These are phyloP conservation scores for Lymantria monacha DNA, from an alignment of 2,888 invertebrate species.

Conservation along the genomic window DNA sequence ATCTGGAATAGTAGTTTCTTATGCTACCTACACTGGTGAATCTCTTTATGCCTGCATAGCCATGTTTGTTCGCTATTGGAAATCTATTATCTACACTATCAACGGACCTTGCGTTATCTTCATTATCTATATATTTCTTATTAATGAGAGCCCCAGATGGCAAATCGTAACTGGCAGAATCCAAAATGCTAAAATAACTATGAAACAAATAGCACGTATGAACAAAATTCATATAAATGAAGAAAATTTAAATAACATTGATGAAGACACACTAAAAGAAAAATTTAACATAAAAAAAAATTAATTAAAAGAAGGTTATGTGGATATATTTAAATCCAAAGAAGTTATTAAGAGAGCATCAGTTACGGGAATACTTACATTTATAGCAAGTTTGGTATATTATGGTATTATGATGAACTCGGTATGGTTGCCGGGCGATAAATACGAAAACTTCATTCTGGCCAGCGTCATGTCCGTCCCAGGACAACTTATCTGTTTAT, in stretches of 20 bases:
- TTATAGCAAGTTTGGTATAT: slow-evolving; percentile 62
- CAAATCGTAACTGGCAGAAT: slow-evolving; percentile 57
- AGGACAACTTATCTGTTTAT: slow-evolving; percentile 59
- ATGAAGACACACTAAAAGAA: slow-evolving; percentile 45
- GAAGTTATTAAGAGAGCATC: slow-evolving; percentile 53
- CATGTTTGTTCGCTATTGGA: slow-evolving; percentile 63
- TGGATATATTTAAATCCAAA: slow-evolving; percentile 51
- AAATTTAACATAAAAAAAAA: slow-evolving; percentile 51
- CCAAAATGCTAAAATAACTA: slow-evolving; percentile 49
- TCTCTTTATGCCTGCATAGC: slow-evolving; percentile 57
- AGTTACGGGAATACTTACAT: slow-evolving; percentile 47
- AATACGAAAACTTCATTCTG: slow-evolving; percentile 63
- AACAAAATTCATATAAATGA: slow-evolving; percentile 55
- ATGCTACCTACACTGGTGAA: slow-evolving; percentile 60
- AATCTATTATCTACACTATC: slow-evolving; percentile 53
- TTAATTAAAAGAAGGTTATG: slow-evolving; percentile 48
- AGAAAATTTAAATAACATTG: slow-evolving; percentile 44
- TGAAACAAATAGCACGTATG: slow-evolving; percentile 46
- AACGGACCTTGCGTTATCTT: slow-evolving; percentile 57
- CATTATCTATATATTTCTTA: slow-evolving; percentile 44
- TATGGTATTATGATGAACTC: slow-evolving; percentile 66
- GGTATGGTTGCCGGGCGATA: slow-evolving; percentile 64
- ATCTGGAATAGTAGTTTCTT: slow-evolving; percentile 58
- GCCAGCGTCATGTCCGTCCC: slow-evolving; percentile 66
- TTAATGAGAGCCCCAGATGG: slow-evolving; percentile 68